Percentiles rank a stretch among this genome's conserved stretches.
Evolutionary conservation across 2,113 vertebrate genomes (phyloP).

Genomic region (Limanda limanda): DNA sequence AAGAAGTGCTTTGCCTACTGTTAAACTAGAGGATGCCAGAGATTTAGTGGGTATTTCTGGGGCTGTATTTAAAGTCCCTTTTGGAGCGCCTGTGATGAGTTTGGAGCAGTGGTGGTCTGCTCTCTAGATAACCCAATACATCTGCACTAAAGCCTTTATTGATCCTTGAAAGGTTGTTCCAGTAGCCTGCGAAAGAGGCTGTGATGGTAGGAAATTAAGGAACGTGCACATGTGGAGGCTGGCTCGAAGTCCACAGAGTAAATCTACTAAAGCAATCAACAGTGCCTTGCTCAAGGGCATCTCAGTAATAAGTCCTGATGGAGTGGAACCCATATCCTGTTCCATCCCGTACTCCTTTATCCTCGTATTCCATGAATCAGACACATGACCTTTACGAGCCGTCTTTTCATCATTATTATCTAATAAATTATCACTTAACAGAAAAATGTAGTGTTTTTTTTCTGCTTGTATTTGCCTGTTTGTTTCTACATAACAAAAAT

Average conservation of each 20-base stretch:
- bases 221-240: constrained; percentile 2
- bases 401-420: background rate
- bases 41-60: constrained; percentile 25
- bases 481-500: background rate
- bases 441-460: constrained; percentile 21
- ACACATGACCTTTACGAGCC: constrained; percentile 26
- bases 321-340: no score
- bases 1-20: constrained; percentile 37
- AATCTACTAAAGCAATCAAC: no score
- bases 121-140: constrained; percentile 13
- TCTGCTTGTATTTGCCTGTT: background rate
- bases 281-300: no score
- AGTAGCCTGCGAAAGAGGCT: constrained; percentile 19
- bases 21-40: constrained; percentile 35
- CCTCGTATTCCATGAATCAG: background rate
- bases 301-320: no score
- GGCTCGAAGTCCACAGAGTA: background rate
- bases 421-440: constrained; percentile 8
- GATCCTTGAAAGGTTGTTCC: constrained; percentile 10
- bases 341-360: no score
- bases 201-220: constrained; percentile 3
- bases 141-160: constrained; percentile 22
- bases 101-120: constrained; percentile 5
- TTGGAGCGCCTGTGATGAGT: background rate
- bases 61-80: constrained; percentile 4